Conservation (phyloP, 2,888 invertebrate genomes). For the Acanthosepion pharaonis region DNA sequence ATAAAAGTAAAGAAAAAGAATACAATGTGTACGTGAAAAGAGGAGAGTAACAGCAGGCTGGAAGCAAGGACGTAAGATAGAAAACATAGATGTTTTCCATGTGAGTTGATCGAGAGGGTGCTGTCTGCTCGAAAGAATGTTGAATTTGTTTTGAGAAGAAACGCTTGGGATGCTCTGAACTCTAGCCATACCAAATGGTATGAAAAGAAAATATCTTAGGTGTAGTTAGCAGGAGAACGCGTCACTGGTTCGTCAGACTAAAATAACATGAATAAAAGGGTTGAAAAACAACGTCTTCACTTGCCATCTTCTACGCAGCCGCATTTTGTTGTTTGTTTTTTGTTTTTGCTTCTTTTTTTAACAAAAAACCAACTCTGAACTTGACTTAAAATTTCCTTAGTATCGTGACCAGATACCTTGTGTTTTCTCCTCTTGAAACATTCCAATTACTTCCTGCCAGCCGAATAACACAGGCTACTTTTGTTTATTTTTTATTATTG, state of each 20-base stretch:
- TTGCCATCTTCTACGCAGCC: neutral
- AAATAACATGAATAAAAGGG: neutral
- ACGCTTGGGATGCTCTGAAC: neutral
- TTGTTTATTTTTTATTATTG: neutral
- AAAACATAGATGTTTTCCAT: neutral
- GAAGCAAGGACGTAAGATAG: neutral
- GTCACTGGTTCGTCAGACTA: neutral
- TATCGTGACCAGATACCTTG: neutral
- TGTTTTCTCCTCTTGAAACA: neutral
- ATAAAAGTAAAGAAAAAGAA: neutral
- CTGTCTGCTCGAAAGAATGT: neutral
- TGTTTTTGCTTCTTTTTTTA: neutral
- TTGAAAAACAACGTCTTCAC: neutral
- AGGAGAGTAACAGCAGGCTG: neutral
- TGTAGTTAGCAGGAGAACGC: neutral
- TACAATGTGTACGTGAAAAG: neutral
- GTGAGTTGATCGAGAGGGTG: neutral
- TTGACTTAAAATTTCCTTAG: neutral
- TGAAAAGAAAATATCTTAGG: neutral
- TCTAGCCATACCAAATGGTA: neutral
- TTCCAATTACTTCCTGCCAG: neutral
- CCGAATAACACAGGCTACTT: neutral
- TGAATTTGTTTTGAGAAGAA: neutral
- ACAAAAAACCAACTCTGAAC: neutral
- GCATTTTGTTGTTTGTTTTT: neutral